Percentiles rank a stretch among this genome's conserved stretches.
Evolutionary conservation across 2,888 invertebrate species (phyloP).

Genomic region (Rambutsinella grinnellia): DNA sequence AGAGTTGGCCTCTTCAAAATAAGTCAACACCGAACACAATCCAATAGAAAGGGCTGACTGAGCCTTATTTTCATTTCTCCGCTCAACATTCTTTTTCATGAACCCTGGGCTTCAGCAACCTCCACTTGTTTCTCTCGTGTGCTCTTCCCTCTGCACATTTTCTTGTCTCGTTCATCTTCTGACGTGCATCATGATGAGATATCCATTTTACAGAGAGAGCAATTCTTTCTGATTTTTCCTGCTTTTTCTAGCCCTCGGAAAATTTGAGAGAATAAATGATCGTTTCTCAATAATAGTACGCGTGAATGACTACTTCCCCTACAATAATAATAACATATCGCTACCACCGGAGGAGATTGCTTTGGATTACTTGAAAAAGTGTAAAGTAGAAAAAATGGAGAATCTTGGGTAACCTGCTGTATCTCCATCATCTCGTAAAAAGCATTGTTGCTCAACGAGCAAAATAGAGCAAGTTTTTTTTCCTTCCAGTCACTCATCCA

Average conservation of each 20-base stretch:
- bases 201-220: not conserved
- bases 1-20: conserved; percentile 2
- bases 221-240: no score
- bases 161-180: conserved; percentile 9
- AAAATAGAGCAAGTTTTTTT: conserved; percentile 25
- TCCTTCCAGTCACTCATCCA: conserved; percentile 10
- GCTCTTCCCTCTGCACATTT: not conserved
- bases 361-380: no score
- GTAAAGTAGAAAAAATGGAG: no score
- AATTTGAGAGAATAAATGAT: conserved; percentile 44
- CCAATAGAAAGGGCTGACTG: no score
- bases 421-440: conserved; percentile 34
- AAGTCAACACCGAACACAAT: conserved; percentile 1
- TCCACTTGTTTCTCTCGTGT: conserved; percentile 5
- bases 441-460: conserved; percentile 18
- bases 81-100: not conserved
- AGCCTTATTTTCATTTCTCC: not conserved
- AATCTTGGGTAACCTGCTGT: conserved; percentile 40
- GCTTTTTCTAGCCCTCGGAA: no score
- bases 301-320: conserved; percentile 42
- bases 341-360: no score
- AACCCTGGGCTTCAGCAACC: not conserved
- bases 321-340: no score
- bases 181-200: conserved; percentile 50
- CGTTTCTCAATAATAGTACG: conserved; percentile 44